Evolutionary conservation across 2,797 vertebrate genomes (phyloP), one percentile per base, ranked within the genome.

Genomic region (Pyrrhura leucotis): DNA sequence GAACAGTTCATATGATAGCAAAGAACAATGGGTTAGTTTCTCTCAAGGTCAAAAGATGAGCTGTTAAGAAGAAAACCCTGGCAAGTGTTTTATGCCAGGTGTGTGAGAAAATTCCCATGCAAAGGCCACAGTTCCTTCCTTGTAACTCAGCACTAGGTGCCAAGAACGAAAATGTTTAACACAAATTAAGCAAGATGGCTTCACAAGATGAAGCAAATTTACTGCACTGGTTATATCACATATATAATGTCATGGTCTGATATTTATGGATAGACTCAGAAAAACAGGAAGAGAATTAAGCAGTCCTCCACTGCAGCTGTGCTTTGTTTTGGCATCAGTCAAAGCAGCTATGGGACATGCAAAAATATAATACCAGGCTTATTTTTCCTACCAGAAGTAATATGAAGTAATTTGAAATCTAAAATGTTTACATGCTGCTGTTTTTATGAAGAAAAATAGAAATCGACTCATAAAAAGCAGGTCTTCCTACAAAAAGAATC

Each of bases 401-500:
- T 22, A 69, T n/a, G 53, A 91, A 86, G 16, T 39, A 9, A 63
- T 71, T 66, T 76, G 71, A 71, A 51, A 68, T 69, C 50, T 93
- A 54, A 90, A 87, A 84, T 39, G 3, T 63, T 87, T 93, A 75
- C 14, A 33, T 47, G 31, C 10, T 81, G 22, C 28, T 86, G 25
- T 39, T 91, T 75, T 81, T 74, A 59, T 66, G 13, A 89, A 83
- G 42, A 81, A 91, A 90, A 81, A 26, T 45, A 48, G 37, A n/a
- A 77, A 56, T 65, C 26, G 61, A 10, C 29, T 93, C 18, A n/a
- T 45, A 81, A 81, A 86, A 28, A 26, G 12, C 22, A 56, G 42
- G 25, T 74, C 56, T 88, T 78, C 18, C 79, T 73, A n/a, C 29
- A 48, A 59, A 65, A 92, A 69, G 19, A 62, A 80, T n/a, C 53